phyloP scores from a whole-genome alignment of 2,113 vertebrate genomes.

The Pterocles gutturalis region DNA sequence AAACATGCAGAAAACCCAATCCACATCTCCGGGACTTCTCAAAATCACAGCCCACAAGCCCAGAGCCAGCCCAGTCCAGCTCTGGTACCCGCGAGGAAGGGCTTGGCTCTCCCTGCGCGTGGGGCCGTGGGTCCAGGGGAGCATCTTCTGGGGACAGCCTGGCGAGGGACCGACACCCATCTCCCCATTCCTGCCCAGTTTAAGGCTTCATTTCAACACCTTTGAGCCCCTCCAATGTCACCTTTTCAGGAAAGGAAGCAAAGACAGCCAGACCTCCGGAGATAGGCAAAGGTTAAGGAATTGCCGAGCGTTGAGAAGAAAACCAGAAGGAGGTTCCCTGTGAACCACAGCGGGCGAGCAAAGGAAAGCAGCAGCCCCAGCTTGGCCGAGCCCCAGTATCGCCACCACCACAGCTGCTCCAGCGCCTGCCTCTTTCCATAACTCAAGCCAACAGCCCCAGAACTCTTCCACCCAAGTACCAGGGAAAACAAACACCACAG shows the following conservation, averaged over 20 bases:
- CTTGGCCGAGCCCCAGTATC: not conserved
- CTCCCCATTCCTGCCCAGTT: not conserved
- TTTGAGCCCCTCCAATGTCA: not conserved
- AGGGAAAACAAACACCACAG: not conserved
- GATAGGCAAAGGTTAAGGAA: not conserved
- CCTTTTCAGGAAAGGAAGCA: not conserved
- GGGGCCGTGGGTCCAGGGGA: not conserved
- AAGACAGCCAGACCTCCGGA: rapidly evolving
- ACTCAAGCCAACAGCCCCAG: not conserved
- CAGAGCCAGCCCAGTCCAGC: not conserved
- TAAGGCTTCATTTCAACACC: not conserved
- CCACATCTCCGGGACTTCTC: rapidly evolving
- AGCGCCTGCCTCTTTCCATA: not conserved
- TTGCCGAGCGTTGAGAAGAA: not conserved
- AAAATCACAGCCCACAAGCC: not conserved
- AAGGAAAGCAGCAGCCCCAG: not conserved
- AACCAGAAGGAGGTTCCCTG: not conserved
- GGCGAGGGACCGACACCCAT: not conserved
- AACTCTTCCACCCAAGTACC: not conserved
- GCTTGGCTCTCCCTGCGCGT: not conserved
- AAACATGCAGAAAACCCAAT: not conserved
- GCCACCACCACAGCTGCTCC: constrained; percentile 15
- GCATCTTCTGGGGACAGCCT: not conserved
- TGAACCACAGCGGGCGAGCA: not conserved
- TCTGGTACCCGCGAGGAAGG: rapidly evolving